phyloP scores from a whole-genome alignment of 2,888 invertebrate species.

The Elmis aenea region DNA sequence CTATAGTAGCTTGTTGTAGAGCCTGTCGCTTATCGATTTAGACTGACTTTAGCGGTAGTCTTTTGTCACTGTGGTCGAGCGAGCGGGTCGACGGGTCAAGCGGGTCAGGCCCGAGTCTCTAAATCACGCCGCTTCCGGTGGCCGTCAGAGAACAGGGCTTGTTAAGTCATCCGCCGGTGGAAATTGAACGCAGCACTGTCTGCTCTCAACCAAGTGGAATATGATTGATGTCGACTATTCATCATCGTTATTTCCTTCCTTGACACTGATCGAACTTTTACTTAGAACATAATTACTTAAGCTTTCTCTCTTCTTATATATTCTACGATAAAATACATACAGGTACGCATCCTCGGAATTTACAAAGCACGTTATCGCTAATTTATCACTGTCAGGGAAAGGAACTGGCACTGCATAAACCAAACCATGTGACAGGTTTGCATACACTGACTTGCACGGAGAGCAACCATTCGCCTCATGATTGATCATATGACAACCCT shows the following conservation, averaged over 20 bases:
- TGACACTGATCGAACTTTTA: slow-evolving; percentile 43
- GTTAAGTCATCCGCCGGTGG: slow-evolving; percentile 27
- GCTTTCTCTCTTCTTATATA: slow-evolving; percentile 24
- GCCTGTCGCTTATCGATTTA: slow-evolving; percentile 13
- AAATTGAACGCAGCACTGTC: slow-evolving; percentile 27
- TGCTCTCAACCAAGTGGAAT: slow-evolving; percentile 35
- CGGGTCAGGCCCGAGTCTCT: slow-evolving; percentile 26
- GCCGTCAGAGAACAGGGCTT: slow-evolving; percentile 25
- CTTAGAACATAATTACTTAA: slow-evolving; percentile 39
- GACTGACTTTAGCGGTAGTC: slow-evolving; percentile 15
- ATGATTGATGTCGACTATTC: slow-evolving; percentile 48
- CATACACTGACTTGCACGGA: slow-evolving; percentile 30
- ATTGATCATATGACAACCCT: slow-evolving; percentile 42
- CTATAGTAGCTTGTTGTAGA: slow-evolving; percentile 4
- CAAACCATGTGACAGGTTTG: slow-evolving; percentile 30
- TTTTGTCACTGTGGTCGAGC: slow-evolving; percentile 24
- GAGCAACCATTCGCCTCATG: slow-evolving; percentile 29
- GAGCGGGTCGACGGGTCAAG: slow-evolving; percentile 26
- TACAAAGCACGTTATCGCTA: too few relatives aligned
- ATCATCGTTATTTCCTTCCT: slow-evolving; percentile 45
- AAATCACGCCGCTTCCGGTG: slow-evolving; percentile 31
- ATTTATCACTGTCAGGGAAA: slow-evolving; percentile 37
- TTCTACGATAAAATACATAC: too few relatives aligned
- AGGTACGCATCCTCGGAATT: too few relatives aligned
- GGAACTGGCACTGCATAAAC: slow-evolving; percentile 8